Conservation (phyloP, 1,140 invertebrate genomes). For the Drosophila novamexicana region DNA sequence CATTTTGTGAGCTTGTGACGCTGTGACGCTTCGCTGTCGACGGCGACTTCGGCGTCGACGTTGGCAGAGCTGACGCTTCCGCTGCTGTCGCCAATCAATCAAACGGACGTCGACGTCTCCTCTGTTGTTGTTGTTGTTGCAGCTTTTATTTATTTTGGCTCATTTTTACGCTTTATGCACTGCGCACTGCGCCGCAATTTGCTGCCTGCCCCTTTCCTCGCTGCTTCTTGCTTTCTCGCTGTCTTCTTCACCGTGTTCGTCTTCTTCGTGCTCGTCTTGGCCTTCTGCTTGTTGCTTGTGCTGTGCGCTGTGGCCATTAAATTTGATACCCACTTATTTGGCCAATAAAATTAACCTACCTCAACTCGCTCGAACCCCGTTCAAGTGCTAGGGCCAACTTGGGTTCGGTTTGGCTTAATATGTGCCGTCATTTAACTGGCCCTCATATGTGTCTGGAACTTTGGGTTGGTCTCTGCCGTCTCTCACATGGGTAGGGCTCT, state of each 20-base stretch:
- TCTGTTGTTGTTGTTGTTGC: slow-evolving; percentile 32
- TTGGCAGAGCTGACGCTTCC: slow-evolving; percentile 43
- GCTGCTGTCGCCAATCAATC: slow-evolving; percentile 69
- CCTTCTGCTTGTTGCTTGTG: slow-evolving; percentile 7
- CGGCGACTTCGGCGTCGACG: slow-evolving; percentile 12
- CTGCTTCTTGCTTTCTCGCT: slow-evolving; percentile 3
- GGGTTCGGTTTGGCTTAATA: slow-evolving; percentile 49
- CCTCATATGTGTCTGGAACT: slow-evolving; percentile 25
- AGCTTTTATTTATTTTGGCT: slow-evolving; percentile 76
- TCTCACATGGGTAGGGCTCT: slow-evolving; percentile 17
- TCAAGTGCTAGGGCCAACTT: slow-evolving; percentile 29
- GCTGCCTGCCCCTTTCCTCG: slow-evolving; percentile 22
- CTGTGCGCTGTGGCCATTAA: slow-evolving; percentile 61
- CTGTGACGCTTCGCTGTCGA: slow-evolving; percentile 7
- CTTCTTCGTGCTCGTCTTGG: slow-evolving; percentile 1
- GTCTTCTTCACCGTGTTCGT: not conserved
- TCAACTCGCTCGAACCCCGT: slow-evolving; percentile 63
- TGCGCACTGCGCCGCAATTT: slow-evolving; percentile 49
- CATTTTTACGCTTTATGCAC: slow-evolving; percentile 78
- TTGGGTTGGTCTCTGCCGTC: slow-evolving; percentile 22
- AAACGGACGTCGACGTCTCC: slow-evolving; percentile 50
- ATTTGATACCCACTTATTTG: slow-evolving; percentile 83
- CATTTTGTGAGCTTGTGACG: slow-evolving; percentile 39
- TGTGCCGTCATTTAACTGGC: slow-evolving; percentile 41
- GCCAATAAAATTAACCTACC: slow-evolving; percentile 83